phyloP scores from a whole-genome alignment of 2,888 invertebrate genomes.

The Eledone cirrhosa region DNA sequence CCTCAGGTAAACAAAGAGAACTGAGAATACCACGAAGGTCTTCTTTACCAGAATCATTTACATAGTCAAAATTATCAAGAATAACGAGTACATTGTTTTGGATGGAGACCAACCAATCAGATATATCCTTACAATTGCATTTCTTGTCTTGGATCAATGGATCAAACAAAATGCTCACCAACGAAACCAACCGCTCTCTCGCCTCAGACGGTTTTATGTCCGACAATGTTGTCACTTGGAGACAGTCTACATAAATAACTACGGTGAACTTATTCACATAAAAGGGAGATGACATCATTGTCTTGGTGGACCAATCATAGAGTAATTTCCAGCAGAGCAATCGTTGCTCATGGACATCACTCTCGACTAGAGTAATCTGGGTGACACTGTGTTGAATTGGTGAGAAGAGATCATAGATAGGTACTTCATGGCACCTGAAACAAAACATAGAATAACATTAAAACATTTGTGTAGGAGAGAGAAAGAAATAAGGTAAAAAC shows the following conservation, averaged over 20 bases:
- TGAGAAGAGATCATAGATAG: conserved; percentile 23
- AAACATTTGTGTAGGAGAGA: too few relatives aligned
- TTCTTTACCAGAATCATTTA: not conserved
- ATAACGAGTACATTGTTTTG: conserved; percentile 18
- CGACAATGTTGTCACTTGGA: conserved; percentile 5
- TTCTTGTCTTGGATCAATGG: conserved; percentile 12
- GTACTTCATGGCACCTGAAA: conserved; percentile 16
- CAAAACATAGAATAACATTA: too few relatives aligned
- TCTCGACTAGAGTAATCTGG: conserved; percentile 9
- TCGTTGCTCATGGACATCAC: conserved; percentile 2
- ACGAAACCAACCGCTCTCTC: not conserved
- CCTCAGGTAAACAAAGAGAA: conserved; percentile 16
- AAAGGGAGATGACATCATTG: not conserved
- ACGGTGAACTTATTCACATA: conserved; percentile 18
- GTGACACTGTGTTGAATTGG: conserved; percentile 11
- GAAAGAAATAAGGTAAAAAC: too few relatives aligned
- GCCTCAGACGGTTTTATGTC: not conserved
- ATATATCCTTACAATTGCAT: not conserved
- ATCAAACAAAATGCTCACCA: not conserved
- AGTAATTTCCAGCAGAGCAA: conserved; percentile 23
- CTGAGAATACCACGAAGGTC: conserved; percentile 13
- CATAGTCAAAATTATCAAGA: conserved; percentile 23
- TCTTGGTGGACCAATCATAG: conserved; percentile 17
- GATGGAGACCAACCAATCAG: conserved; percentile 21
- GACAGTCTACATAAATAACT: conserved; percentile 24